Evolutionary conservation across 1,140 invertebrate species (phyloP), one percentile per base, ranked within the genome.

Genomic region (Brachionus rubens): DNA sequence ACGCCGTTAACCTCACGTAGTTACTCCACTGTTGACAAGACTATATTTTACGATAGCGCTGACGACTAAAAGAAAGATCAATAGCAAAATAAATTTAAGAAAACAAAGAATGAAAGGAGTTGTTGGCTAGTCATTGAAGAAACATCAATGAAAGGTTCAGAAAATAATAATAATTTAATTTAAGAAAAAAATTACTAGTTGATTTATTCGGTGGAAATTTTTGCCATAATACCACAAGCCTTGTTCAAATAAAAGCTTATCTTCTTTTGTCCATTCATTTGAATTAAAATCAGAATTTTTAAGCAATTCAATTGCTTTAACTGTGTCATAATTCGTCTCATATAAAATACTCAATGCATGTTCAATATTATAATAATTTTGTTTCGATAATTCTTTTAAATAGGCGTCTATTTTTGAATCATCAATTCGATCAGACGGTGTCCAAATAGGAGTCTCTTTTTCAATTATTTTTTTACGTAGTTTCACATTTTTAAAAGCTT

Each of bases 121-220:
- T n/a, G n/a, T n/a, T n/a, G n/a, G n/a, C n/a, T n/a, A n/a, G n/a
- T n/a, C n/a, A n/a, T n/a, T n/a, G n/a, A n/a, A n/a, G n/a, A n/a
- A n/a, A n/a, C n/a, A n/a, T n/a, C n/a, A n/a, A n/a, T n/a, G n/a
- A n/a, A n/a, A n/a, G n/a, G n/a, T n/a, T n/a, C n/a, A 0, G 2
- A 65, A 59, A 59, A 59, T 30, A 59, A 54, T 1, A 26, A 7
- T 30, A 33, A 19, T 33, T 33, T 41, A 14, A 62, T 5, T 62
- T 21, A 62, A 59, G 3, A 54, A 54, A 54, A 26, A 30, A 67
- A n/a, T 33, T 33, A 48, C 76, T 48, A 77, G 14, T 26, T 75
- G 41, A n/a, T 59, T 70, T 62, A 77, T 75, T 48, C 46, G 30
- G 16, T 62, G 47, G 50, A 77, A 77, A 47, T 75, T 77, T 70